These are phyloP conservation scores for Luperina testacea DNA, from an alignment of 2,888 invertebrate genomes.

Conservation along the genomic window DNA sequence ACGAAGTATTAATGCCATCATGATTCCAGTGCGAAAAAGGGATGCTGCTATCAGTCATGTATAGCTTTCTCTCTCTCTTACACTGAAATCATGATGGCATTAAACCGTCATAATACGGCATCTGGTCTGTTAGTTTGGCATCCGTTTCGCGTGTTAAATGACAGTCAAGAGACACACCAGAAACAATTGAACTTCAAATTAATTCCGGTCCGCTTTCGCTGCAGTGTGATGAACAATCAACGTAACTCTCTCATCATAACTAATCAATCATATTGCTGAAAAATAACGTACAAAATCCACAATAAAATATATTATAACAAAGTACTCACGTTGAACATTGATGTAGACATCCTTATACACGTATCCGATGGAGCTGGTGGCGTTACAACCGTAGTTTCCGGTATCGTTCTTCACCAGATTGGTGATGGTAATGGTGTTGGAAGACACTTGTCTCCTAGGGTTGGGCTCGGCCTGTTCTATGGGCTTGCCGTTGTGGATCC, in stretches of 20 bases:
- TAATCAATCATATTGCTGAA: neutral
- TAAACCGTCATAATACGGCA: too few relatives aligned
- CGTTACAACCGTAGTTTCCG: constrained; percentile 99
- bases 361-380: constrained; percentile 99
- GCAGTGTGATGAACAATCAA: neutral
- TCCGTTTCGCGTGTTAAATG: neutral
- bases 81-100: too few relatives aligned
- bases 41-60: too few relatives aligned
- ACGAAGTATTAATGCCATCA: too few relatives aligned
- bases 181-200: constrained; percentile 1
- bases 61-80: too few relatives aligned
- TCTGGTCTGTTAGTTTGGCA: neutral
- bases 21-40: too few relatives aligned
- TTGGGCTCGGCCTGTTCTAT: constrained; percentile 93
- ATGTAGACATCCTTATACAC: constrained; percentile 99
- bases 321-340: constrained; percentile 95
- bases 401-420: constrained; percentile 96
- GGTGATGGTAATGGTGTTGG: constrained; percentile 94
- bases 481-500: constrained; percentile 98
- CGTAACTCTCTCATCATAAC: constrained; percentile 8
- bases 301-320: neutral
- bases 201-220: neutral
- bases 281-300: constrained; percentile 2
- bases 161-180: neutral
- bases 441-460: constrained; percentile 90